A percentile compares a stretch with the other conserved stretches of the same genome.
Evolutionary conservation across 1,140 invertebrate genomes (phyloP).

Genomic region (Drosophila teissieri): DNA sequence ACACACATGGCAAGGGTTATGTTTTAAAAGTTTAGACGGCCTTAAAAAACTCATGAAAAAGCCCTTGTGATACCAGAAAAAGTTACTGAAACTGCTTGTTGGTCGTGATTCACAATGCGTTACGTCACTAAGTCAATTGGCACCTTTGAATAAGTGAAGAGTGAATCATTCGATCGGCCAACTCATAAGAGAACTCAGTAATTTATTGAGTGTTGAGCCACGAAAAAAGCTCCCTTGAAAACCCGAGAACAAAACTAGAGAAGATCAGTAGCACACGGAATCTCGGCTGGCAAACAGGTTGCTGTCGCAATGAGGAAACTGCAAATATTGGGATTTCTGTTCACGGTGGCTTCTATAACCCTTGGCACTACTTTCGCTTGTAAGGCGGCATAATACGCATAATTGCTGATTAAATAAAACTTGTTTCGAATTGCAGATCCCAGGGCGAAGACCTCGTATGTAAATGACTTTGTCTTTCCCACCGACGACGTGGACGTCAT

Average conservation of each 20-base stretch:
- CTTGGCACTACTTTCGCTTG: neutral
- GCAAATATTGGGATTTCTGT: neutral
- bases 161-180: neutral
- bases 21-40: neutral
- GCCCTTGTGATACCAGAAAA: too few relatives aligned
- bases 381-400: neutral
- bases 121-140: slow-evolving; percentile 5
- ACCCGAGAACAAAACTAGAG: neutral
- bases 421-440: neutral
- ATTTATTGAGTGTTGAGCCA: neutral
- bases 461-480: slow-evolving; percentile 26
- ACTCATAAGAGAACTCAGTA: neutral
- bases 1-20: neutral
- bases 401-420: neutral
- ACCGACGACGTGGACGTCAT: neutral
- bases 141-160: neutral
- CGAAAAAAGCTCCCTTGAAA: neutral
- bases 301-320: slow-evolving; percentile 13
- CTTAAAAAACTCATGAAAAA: too few relatives aligned
- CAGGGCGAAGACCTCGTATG: neutral
- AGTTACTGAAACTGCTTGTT: too few relatives aligned
- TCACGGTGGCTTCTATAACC: neutral
- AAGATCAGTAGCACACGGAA: slow-evolving; percentile 8
- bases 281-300: slow-evolving; percentile 24
- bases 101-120: too few relatives aligned